Base-by-base conservation (phyloP, 1,140 invertebrate genomes). In the Armadillidium nasatum region DNA sequence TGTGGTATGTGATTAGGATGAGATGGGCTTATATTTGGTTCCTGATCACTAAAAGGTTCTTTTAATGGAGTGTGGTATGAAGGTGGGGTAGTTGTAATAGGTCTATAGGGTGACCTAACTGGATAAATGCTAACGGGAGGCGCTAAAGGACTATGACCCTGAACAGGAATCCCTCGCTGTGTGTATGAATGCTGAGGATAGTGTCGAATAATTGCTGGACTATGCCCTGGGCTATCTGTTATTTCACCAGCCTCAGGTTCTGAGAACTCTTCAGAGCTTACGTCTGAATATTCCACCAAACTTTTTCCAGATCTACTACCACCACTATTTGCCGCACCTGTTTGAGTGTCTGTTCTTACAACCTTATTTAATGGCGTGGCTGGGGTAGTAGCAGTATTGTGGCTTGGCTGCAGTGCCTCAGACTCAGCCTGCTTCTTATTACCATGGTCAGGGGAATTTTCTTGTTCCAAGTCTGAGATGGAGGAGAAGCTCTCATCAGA, bases 161-260 rank as follows among this genome's bases (percentile, higher is more conserved):
- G 72, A 33, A 46, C 72, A 68, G 72, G 75, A 71, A 44, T 74
- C 72, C 15, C 74, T 79, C 10, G 67, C 22, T 13, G 50, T 2
- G 50, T 1, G 7, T 60, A 60, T 15, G 50, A 60, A 19, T 19
- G 50, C 11, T 2, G 11, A 19, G 50, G 19, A 69, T 72, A 77
- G 67, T 66, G 76, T 43, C 45, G 77, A 71, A 33, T 68, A 60
- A 19, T 13, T 44, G 45, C 33, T 76, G 79, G 74, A 79, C 76
- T 79, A 6, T 76, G 72, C 50, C 80, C 76, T 11, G 81, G 79
- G 72, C 83, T 82, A 90, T 93, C 82, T 93, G 90, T 79, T 82
- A 94, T 93, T 86, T 94, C 93, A 68, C 93, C 93, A 21, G 92
- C 91, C 86, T 95, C 93, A 0, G 93, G 92, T 82, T 90, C 93